Evolutionary conservation across 2,888 invertebrate species (phyloP), one percentile per base, ranked within the genome.

Genomic region (Lochmaea crataegi): DNA sequence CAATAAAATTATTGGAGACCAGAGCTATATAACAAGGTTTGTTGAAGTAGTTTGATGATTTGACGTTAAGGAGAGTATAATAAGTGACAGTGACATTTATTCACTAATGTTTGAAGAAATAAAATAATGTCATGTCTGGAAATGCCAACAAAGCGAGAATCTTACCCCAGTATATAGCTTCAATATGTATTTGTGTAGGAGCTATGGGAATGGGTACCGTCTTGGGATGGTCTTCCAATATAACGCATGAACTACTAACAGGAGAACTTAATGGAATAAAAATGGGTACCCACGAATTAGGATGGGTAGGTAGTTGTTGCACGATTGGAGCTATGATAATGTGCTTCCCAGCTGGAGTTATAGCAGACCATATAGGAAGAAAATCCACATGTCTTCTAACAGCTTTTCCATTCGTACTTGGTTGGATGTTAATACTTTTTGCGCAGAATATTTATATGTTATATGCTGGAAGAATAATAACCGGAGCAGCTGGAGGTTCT

Each of bases 201-300:
- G 94, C 95, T 0, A 86, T 95, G 72, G 93, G 94, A 0, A 90
- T 92, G 65, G 95, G 95, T 79, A 90, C 92, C 32, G 90, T 93
- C 69, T 87, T 94, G 12, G 94, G 92, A 45, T 95, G 95, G 94
- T 92, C 94, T 2, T 91, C 94, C 0, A 93, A 94, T 9, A 93
- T 93, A 18, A 86, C 89, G 22, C 84, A 85, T 76, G 87, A 86
- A 76, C 85, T 91, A 72, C 83, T 84, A 6, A 80, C 88, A n/a
- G 87, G 85, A 0, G 82, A 85, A 45, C 88, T 89, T 69, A 92
- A 74, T 68, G 72, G 57, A 4, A 14, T 75, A 5, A 53, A 45
- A 7, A 74, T 78, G 71, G 56, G 80, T 0, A 81, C 86, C 0
- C 87, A 92, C 72, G 90, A 90, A 64, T 70, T 81, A 1, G 92